Conservation (phyloP, 2,113 vertebrate genomes). For the Odocoileus hemionus region DNA sequence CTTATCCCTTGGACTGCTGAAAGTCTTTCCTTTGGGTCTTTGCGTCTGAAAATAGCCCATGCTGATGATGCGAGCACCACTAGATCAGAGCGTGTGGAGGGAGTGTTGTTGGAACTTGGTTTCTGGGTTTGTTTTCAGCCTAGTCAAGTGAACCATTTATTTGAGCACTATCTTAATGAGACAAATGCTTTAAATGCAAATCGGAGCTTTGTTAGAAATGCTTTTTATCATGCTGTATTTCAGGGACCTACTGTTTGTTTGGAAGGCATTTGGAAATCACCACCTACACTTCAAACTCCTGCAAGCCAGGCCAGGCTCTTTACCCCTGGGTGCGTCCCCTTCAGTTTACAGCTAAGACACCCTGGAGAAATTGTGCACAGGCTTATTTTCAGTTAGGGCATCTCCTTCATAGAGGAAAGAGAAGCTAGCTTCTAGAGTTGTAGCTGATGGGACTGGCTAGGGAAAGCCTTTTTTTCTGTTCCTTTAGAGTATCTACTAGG, state of each 20-base stretch:
- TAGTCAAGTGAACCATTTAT: not conserved
- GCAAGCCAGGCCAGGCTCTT: not conserved
- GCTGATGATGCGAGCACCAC: not conserved
- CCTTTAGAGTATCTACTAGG: not conserved
- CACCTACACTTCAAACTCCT: not conserved
- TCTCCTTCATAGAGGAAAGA: not conserved
- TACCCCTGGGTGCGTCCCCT: not conserved
- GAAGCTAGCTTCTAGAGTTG: not conserved
- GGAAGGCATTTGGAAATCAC: not conserved
- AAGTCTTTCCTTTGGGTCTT: not conserved
- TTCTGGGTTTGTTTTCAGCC: not conserved
- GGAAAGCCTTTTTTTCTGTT: not conserved
- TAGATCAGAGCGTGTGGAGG: not conserved
- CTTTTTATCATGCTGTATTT: not conserved
- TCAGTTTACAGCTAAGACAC: not conserved
- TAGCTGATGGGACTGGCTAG: not conserved
- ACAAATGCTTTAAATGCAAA: not conserved
- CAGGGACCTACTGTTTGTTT: not conserved
- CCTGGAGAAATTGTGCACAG: not conserved
- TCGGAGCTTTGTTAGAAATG: not conserved
- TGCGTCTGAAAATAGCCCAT: not conserved
- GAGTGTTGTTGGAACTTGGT: not conserved
- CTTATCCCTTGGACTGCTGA: not conserved
- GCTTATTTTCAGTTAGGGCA: not conserved
- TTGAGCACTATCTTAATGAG: not conserved